Evolutionary conservation across 1,140 invertebrate species (phyloP).

Genomic region (Drosophila rhopaloa): DNA sequence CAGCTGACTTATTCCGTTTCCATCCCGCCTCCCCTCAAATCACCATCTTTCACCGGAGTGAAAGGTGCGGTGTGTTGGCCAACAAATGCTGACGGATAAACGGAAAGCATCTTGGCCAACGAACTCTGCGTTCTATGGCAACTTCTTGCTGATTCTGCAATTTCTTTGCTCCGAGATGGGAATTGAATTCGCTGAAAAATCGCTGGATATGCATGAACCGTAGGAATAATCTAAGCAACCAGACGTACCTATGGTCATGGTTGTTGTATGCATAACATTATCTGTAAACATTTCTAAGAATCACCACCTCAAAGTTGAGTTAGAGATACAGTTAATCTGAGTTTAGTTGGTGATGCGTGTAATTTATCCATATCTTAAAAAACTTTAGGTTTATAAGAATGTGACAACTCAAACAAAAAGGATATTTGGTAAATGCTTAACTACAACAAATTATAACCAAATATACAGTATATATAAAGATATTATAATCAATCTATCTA

Average conservation of each 20-base stretch:
- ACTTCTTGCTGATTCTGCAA: constrained; percentile 36
- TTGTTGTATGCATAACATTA: background rate
- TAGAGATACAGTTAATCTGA: constrained; percentile 6
- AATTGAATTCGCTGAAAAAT: constrained; percentile 30
- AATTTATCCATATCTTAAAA: background rate
- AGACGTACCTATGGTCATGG: constrained; percentile 14
- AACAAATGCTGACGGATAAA: constrained; percentile 19
- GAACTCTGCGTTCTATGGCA: constrained; percentile 38
- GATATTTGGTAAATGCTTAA: no score
- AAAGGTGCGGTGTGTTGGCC: constrained; percentile 46
- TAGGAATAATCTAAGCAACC: constrained; percentile 7
- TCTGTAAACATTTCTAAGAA: background rate
- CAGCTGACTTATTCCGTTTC: constrained; percentile 47
- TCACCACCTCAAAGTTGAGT: background rate
- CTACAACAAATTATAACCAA: no score
- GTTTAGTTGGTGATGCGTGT: background rate
- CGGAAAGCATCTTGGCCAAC: constrained; percentile 37
- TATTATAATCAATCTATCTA: no score
- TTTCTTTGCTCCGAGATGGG: constrained; percentile 16
- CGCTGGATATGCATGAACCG: constrained; percentile 30
- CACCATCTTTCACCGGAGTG: constrained; percentile 8
- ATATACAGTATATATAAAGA: no score
- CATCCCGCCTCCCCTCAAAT: background rate
- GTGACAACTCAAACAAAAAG: no score
- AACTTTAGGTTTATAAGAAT: no score